Evolutionary conservation across 2,888 invertebrate genomes (phyloP).

Genomic region (Dilophus febrilis): DNA sequence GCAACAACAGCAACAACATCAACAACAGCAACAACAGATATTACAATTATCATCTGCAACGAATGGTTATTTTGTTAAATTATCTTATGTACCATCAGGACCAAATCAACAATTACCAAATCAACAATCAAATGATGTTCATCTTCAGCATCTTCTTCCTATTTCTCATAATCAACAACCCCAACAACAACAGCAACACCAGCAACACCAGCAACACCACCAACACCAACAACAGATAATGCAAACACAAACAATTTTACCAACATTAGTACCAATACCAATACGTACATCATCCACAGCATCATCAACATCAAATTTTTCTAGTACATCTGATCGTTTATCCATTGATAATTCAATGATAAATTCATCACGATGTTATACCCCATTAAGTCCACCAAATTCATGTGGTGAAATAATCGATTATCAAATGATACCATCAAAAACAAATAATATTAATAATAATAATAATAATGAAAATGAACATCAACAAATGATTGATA

Average conservation of each 20-base stretch:
- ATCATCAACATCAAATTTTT: conserved; percentile 44
- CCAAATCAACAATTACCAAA: conserved; percentile 43
- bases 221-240: conserved; percentile 21
- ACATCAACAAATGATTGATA: conserved; percentile 1
- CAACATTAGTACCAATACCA: conserved; percentile 56
- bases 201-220: conserved; percentile 29
- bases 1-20: too few relatives aligned
- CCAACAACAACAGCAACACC: conserved; percentile 38
- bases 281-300: conserved; percentile 55
- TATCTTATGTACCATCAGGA: conserved; percentile 61
- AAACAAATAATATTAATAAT: conserved; percentile 6
- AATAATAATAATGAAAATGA: not conserved
- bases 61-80: conserved; percentile 23
- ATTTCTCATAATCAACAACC: too few relatives aligned
- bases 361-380: conserved; percentile 34
- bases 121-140: too few relatives aligned
- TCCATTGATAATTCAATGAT: conserved; percentile 29
- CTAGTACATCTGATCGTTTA: conserved; percentile 23
- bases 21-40: not conserved
- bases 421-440: conserved; percentile 19
- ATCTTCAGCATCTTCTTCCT: too few relatives aligned
- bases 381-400: conserved; percentile 38
- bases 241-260: conserved; percentile 34
- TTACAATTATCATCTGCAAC: conserved; percentile 1
- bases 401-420: conserved; percentile 30